Evolutionary conservation across 2,113 vertebrate species (phyloP).

Genomic region (Zapornia atra): DNA sequence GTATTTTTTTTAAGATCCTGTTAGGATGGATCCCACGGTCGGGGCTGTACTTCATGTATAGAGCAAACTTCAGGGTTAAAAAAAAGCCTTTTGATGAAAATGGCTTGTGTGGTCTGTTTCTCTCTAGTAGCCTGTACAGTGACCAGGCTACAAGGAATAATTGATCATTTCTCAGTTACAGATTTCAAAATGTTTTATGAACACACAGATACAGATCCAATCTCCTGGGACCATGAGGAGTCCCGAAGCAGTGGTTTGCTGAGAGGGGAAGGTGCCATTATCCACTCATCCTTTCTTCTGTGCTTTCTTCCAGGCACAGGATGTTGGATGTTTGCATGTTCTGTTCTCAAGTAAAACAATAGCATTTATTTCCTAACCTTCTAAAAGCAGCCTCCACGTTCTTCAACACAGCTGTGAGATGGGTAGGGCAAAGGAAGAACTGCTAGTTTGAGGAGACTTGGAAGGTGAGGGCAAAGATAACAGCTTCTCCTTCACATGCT

Average conservation of each 20-base stretch:
- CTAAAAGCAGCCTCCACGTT: background rate
- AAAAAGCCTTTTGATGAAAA: background rate
- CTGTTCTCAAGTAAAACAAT: background rate
- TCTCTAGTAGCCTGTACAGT: background rate
- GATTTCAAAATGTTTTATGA: background rate
- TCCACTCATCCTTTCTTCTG: background rate
- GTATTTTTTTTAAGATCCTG: background rate
- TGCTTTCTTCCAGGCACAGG: background rate
- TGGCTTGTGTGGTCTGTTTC: background rate
- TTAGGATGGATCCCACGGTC: background rate
- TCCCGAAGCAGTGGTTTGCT: background rate
- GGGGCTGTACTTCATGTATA: background rate
- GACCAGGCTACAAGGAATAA: background rate
- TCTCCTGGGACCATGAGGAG: background rate
- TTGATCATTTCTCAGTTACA: background rate
- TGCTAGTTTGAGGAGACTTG: background rate
- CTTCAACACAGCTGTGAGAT: background rate
- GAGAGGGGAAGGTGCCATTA: background rate
- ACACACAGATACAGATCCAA: background rate
- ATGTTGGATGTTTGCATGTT: background rate
- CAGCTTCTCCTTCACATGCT: rapidly evolving
- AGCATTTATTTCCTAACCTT: background rate
- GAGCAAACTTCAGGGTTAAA: background rate
- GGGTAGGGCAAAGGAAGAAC: background rate
- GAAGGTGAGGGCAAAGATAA: background rate